These are phyloP conservation scores for Irena cyanogastra DNA, from an alignment of 2,113 vertebrate species.

Conservation along the genomic window DNA sequence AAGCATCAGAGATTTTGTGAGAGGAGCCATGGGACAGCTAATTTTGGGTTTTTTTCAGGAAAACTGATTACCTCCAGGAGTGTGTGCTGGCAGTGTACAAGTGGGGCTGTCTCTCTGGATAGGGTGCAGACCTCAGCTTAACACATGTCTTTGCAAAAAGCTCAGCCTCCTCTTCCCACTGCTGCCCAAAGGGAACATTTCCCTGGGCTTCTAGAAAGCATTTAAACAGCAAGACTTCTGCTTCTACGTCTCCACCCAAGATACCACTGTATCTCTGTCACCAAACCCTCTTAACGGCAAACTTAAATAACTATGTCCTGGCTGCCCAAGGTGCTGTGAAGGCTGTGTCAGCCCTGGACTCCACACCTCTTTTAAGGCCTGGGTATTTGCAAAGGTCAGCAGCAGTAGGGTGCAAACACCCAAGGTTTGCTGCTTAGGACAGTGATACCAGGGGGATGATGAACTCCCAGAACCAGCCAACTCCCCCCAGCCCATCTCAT, in stretches of 20 bases:
- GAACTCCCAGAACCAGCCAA: background rate
- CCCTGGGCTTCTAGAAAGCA: background rate
- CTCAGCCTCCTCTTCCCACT: background rate
- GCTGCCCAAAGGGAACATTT: background rate
- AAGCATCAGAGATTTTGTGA: constrained; percentile 3
- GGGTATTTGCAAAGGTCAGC: background rate
- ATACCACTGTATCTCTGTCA: background rate
- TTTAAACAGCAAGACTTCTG: background rate
- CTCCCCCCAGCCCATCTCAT: background rate
- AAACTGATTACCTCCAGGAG: background rate
- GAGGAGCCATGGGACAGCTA: background rate
- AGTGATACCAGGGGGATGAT: background rate
- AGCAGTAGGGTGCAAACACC: background rate
- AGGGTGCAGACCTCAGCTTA: background rate
- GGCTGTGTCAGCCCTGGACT: background rate
- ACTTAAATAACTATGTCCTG: background rate
- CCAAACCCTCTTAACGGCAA: background rate
- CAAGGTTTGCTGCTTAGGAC: background rate
- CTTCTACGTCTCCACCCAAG: background rate
- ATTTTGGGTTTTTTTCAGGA: background rate
- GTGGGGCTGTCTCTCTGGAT: background rate
- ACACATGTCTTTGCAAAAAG: background rate
- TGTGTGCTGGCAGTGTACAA: background rate
- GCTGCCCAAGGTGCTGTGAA: background rate
- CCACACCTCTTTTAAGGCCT: background rate